Base-by-base conservation (phyloP, 1,140 invertebrate species). In the Bombus picipes region DNA sequence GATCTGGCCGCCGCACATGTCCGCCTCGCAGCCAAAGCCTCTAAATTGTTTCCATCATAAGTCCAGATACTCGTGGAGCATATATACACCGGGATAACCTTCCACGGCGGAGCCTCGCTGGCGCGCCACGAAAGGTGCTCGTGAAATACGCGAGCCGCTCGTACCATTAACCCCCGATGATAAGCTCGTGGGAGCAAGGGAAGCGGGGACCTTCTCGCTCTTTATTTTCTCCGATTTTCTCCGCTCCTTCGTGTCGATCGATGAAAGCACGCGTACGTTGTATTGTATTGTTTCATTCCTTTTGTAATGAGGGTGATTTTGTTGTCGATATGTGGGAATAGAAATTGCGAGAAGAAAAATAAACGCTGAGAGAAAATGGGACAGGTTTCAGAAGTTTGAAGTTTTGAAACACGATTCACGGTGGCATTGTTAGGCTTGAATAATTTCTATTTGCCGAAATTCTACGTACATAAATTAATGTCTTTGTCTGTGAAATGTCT, bases 1-100 rank as follows among this genome's bases (percentile, higher is more conserved):
- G 88, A 86, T 85, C n/a, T 32, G 3, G 82, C 57, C 57, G 87
- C 83, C 83, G 83, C 92, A 91, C 91, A 92, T 87, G 89, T 91
- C 89, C 88, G 90, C 90, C 81, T 86, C 86, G 87, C 87, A 81
- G 77, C 92, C 92, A 95, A 95, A 95, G 93, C 94, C 93, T 92
- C 93, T 95, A 95, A 95, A 95, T 95, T 95, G 94, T 95, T 95
- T 95, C 94, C 94, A 90, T 95, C 94, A 95, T 95, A 95, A 95
- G 94, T 95, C 94, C 94, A 94, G 94, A 95, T 95, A 95, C 94
- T 94, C 92, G 91, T 88, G 90, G 91, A 92, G 91, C 94, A 93
- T 94, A 94, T 94, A 95, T 94, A 94, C 90, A 88, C 92, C 87
- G 84, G 94, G 93, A 95, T 95, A 95, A 94, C 92, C 92, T 90